Base-by-base conservation (phyloP, 1,140 invertebrate genomes). In the Panagrolaimus sp. region DNA sequence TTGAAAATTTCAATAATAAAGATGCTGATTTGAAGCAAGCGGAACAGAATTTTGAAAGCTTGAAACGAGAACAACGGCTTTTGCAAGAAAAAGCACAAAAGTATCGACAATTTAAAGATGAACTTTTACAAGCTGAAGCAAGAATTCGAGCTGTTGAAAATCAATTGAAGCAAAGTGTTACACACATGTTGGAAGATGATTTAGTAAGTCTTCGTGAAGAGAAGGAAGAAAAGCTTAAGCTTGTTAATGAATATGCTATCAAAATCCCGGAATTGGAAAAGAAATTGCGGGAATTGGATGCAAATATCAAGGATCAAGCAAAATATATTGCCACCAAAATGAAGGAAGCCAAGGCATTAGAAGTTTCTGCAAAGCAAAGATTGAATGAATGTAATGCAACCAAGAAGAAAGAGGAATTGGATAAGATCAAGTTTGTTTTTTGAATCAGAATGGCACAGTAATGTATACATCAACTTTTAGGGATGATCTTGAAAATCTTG, bases 11-110 rank as follows among this genome's bases (percentile, higher is more conserved):
- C 4, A 58, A 58, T 21, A 28, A 12, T 9, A 12, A 32, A 12
- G 17, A 21, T 7, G 26, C 55, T 17, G 65, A 76, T 48, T 72
- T 76, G 43, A 65, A 67, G 15, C 74, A 75, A 32, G 28, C 76
- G n/a, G 75, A 75, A 48, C 67, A 65, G 26, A 28, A 67, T 21
- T 43, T 67, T 15, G 65, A 68, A n/a, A 55, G 78, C 24, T 8
- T 78, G 26, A 48, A 63, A 24, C 68, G 15, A 21, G 48, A 75
- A 74, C 58, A 63, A 46, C 43, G 64, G 58, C 24, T 45, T 3
- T 43, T 67, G n/a, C 43, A 63, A 9, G 48, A 62, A 17, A 73
- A 74, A 28, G 45, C 46, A 12, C 43, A 52, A n/a, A 67, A 74
- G 14, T 68, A 74, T 45, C 6, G 28, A 15, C 66, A 70, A 43